A percentile compares a stretch with the other conserved stretches of the same genome.
These are phyloP conservation scores for Macropis europaea DNA, from an alignment of 2,888 invertebrate species.

Conservation along the genomic window DNA sequence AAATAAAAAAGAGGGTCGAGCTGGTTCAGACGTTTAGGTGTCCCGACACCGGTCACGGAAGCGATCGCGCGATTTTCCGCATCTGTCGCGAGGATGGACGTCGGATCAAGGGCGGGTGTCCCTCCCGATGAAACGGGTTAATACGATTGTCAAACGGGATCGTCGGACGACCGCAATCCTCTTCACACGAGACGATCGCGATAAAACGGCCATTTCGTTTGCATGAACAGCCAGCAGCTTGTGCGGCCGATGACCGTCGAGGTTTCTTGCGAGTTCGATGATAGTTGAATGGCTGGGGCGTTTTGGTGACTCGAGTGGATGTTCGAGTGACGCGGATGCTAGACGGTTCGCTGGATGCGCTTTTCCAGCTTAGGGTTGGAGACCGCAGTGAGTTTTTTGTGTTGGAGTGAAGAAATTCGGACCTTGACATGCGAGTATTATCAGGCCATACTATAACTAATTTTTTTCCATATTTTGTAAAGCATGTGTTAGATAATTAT, in stretches of 20 bases:
- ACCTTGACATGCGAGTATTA: too few relatives aligned
- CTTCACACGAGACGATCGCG: conserved; percentile 6
- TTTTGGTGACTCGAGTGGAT: not conserved
- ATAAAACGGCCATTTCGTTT: conserved; percentile 34
- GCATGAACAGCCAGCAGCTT: not conserved
- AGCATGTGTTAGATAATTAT: too few relatives aligned
- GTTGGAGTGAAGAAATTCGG: too few relatives aligned
- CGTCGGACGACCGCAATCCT: not conserved
- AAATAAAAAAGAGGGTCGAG: conserved; percentile 27
- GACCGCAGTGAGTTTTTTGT: too few relatives aligned
- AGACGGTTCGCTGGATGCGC: not conserved
- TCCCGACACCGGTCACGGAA: conserved; percentile 43
- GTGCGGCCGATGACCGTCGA: not conserved
- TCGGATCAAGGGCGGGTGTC: conserved; percentile 31
- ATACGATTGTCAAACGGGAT: conserved; percentile 41
- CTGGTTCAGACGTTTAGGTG: conserved; percentile 13
- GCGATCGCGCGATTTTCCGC: conserved; percentile 55
- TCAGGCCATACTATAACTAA: too few relatives aligned
- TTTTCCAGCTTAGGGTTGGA: not conserved
- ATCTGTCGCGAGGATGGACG: conserved; percentile 60
- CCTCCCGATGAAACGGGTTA: conserved; percentile 48
- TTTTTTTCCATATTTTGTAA: too few relatives aligned
- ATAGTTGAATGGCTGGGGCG: not conserved
- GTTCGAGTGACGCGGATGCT: not conserved
- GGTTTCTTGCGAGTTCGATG: not conserved